Evolutionary conservation across 2,113 vertebrate species (phyloP), one percentile per base, ranked within the genome.

Genomic region (Microcebus jonahi): DNA sequence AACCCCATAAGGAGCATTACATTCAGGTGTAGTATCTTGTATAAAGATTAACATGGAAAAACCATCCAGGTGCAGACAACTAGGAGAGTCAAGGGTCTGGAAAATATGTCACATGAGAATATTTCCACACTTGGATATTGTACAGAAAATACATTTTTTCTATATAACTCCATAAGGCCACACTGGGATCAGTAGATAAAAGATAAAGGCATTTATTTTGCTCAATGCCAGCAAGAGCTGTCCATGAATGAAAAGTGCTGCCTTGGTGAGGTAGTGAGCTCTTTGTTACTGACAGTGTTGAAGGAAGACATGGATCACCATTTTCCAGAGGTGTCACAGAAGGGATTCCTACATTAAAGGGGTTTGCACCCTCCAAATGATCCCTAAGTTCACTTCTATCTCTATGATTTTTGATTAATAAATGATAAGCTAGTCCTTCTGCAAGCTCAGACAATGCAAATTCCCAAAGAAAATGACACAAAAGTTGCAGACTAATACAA

Each of bases 281-380:
- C 71, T 85, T 55, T 45, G 42, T 81, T 42, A 82, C 34, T 71
- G 77, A 68, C 45, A 81, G 34, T 75, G 42, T 86, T 89, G 88
- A 89, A 90, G 59, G 53, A 92, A 61, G 65, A 80, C 6, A 75
- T 83, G 42, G 14, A 75, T 25, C 39, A 29, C 27, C 82, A 92
- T 79, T 57, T 67, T 91, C 73, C 42, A 91, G 31, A 94, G 45
- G 31, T 79, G 77, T 79, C 55, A 57, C n/a, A 79, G 57, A 79
- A 95, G 79, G 68, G 31, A 77, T 73, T 57, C 34, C 59, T 92
- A 55, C 55, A 86, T 80, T 96, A 96, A 94, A 95, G 25, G 21
- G 42, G 10, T 73, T 17, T 81, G 42, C 71, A 92, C 17, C 86
- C 55, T 88, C 67, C 45, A 92, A 92, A 91, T 93, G 48, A 70